Percentiles rank a stretch among this genome's conserved stretches.
Conservation (phyloP, 2,113 vertebrate species). For the Pseudonaja textilis region DNA sequence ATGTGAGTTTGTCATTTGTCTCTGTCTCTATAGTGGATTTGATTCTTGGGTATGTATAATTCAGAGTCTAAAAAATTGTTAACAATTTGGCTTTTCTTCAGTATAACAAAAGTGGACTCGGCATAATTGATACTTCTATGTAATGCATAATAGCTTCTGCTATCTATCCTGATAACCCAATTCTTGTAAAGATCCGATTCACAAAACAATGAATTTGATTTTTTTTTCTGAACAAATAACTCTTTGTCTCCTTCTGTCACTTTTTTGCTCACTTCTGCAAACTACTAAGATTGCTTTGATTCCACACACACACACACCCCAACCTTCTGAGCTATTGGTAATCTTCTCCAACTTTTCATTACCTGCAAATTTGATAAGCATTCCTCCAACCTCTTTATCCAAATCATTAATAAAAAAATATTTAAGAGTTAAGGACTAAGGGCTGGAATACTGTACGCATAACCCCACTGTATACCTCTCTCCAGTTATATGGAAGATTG, state of each 20-base stretch:
- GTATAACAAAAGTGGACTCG: neutral
- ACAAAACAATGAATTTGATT: neutral
- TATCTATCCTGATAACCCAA: neutral
- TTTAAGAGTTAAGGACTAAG: neutral
- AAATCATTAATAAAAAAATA: neutral
- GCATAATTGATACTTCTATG: neutral
- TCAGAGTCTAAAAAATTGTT: neutral
- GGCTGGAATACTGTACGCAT: neutral
- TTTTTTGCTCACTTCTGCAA: neutral
- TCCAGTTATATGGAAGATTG: neutral
- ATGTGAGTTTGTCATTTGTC: neutral
- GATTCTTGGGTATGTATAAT: neutral
- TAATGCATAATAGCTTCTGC: neutral
- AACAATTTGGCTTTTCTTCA: neutral
- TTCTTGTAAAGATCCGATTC: neutral
- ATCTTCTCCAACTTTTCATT: neutral
- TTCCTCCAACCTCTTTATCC: neutral
- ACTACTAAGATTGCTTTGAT: neutral
- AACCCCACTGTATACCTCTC: neutral
- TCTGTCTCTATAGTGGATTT: neutral
- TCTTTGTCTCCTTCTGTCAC: neutral
- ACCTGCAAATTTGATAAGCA: neutral
- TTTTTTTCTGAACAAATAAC: neutral
- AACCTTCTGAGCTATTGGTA: neutral
- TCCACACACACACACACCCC: fast-evolving